Evolutionary conservation across 2,888 invertebrate species (phyloP).

Genomic region (Leptinotarsa haldemani): DNA sequence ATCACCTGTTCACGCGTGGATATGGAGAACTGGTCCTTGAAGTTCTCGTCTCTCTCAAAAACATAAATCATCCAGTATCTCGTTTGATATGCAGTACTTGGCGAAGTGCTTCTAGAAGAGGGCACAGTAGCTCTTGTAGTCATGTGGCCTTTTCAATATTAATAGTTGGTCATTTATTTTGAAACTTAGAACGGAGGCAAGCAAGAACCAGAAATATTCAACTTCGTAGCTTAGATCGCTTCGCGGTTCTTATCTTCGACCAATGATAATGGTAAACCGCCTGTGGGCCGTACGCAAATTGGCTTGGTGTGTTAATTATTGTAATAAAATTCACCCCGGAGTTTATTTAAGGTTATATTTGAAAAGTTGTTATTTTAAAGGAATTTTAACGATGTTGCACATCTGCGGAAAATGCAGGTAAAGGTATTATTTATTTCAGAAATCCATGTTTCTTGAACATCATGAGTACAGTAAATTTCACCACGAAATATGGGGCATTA

Average conservation of each 20-base stretch:
- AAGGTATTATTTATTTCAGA: background rate
- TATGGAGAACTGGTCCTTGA: slow-evolving; percentile 19
- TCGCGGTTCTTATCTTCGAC: background rate
- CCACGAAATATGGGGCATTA: background rate
- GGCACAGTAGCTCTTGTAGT: slow-evolving; percentile 31
- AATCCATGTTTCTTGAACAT: background rate
- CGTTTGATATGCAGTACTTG: slow-evolving; percentile 15
- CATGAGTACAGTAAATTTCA: background rate
- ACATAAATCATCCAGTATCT: slow-evolving; percentile 25
- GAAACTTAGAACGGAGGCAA: slow-evolving; percentile 16
- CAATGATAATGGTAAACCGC: slow-evolving; percentile 10
- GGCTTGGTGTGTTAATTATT: slow-evolving; percentile 25
- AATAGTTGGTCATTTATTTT: slow-evolving; percentile 37
- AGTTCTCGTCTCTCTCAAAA: slow-evolving; percentile 2
- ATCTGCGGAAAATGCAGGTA: slow-evolving; percentile 4
- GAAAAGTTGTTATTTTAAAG: slow-evolving; percentile 18
- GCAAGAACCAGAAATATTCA: slow-evolving; percentile 11
- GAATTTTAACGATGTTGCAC: slow-evolving; percentile 25
- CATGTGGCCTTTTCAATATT: slow-evolving; percentile 36
- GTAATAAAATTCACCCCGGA: slow-evolving; percentile 18
- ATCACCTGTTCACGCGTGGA: slow-evolving; percentile 12
- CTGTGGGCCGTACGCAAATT: slow-evolving; percentile 21
- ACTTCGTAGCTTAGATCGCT: slow-evolving; percentile 7
- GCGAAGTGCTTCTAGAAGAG: slow-evolving; percentile 22
- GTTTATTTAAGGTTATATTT: slow-evolving; percentile 4